phyloP scores from a whole-genome alignment of 2,113 vertebrate species.

The Notarius quadriscutis region DNA sequence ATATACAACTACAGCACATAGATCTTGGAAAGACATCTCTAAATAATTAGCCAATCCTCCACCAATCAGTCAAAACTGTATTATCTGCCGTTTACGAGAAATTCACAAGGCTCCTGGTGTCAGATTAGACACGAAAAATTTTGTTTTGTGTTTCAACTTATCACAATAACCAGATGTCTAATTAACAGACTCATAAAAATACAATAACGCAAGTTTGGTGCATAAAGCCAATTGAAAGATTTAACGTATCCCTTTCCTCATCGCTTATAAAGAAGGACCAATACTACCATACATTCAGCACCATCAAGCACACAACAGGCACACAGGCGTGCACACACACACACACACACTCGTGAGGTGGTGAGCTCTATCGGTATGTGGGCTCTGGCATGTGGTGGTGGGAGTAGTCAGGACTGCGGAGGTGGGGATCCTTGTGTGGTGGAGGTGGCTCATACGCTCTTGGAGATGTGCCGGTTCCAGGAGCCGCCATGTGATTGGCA shows the following conservation, averaged over 20 bases:
- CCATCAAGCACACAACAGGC: not conserved
- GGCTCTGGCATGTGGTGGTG: conserved; percentile 75
- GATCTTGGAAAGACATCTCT: not conserved
- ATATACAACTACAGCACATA: not conserved
- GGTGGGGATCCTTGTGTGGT: conserved; percentile 77
- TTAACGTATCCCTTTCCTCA: conserved; percentile 33
- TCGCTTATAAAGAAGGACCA: conserved; percentile 42
- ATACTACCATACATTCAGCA: conserved; percentile 23
- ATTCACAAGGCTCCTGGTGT: conserved; percentile 39
- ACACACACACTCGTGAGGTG: conserved; percentile 40
- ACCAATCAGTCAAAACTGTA: conserved; percentile 7
- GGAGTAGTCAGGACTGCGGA: conserved; percentile 75
- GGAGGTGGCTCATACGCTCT: conserved; percentile 79
- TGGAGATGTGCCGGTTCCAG: conserved; percentile 66
- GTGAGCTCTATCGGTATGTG: conserved; percentile 73
- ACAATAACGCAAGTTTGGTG: conserved; percentile 26
- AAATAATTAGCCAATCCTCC: not conserved
- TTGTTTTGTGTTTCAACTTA: not conserved
- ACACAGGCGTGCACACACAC: conserved; percentile 20
- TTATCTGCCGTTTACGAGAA: conserved; percentile 17
- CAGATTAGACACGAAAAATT: not conserved
- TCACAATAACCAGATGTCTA: not conserved
- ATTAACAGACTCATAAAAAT: conserved; percentile 11
- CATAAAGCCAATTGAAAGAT: conserved; percentile 10
- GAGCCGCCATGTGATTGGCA: conserved; percentile 55